These are phyloP conservation scores for Phainopepla nitens DNA, from an alignment of 2,113 vertebrate species.

Conservation along the genomic window DNA sequence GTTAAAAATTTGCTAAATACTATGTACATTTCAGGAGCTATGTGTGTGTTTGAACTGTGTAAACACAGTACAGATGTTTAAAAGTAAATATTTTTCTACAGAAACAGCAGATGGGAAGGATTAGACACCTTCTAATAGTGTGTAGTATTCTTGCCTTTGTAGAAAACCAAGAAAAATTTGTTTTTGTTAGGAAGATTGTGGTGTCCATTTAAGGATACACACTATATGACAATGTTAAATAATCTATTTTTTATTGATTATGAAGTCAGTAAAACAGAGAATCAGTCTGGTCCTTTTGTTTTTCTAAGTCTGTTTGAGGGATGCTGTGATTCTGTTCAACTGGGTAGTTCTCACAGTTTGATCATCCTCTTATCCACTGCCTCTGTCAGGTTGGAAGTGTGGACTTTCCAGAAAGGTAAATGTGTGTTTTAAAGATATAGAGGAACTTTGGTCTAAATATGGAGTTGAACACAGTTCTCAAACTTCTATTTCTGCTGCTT, in stretches of 20 bases:
- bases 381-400: neutral
- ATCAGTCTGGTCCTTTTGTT: neutral
- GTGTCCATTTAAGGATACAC: neutral
- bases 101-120: conserved; percentile 60
- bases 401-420: neutral
- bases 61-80: conserved; percentile 73
- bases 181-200: conserved; percentile 3
- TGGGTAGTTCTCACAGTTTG: neutral
- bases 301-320: neutral
- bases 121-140: conserved; percentile 64
- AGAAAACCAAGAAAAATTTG: conserved; percentile 23
- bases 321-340: neutral
- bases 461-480: neutral
- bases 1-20: conserved; percentile 68
- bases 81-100: conserved; percentile 76
- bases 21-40: conserved; percentile 60
- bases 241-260: neutral
- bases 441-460: neutral
- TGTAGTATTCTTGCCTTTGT: conserved; percentile 45
- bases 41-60: conserved; percentile 65
- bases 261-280: neutral
- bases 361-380: neutral
- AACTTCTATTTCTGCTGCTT: neutral
- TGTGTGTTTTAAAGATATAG: neutral
- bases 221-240: neutral